These are phyloP conservation scores for Melanotaenia trifasciata DNA, from an alignment of 2,797 vertebrate species.

Conservation along the genomic window DNA sequence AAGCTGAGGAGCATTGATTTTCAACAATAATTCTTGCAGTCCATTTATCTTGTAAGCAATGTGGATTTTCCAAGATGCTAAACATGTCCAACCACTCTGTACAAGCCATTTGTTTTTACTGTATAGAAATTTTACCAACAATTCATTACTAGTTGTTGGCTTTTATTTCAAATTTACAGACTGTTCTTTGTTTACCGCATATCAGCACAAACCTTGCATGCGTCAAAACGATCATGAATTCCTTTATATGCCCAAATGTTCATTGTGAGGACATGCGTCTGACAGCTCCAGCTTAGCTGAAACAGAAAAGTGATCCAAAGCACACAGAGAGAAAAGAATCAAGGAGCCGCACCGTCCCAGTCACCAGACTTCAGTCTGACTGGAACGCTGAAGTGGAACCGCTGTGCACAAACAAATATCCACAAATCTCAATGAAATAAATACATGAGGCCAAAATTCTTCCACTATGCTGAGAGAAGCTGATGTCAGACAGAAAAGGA, in stretches of 20 bases:
- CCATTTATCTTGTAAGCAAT: neutral
- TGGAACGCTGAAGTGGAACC: neutral
- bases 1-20: neutral
- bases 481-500: neutral
- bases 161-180: too few relatives aligned
- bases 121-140: neutral
- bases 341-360: neutral
- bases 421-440: neutral
- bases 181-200: neutral
- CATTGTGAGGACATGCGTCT: neutral
- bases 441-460: neutral
- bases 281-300: neutral
- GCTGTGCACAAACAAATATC: neutral
- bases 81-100: neutral
- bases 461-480: neutral
- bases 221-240: neutral
- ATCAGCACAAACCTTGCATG: neutral
- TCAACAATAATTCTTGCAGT: neutral
- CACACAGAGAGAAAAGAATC: neutral
- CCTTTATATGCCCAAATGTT: neutral
- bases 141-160: neutral
- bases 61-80: neutral
- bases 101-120: neutral
- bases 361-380: neutral
- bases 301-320: neutral